Conservation (phyloP, 2,888 invertebrate genomes). For the Pemphredon lugubris region DNA sequence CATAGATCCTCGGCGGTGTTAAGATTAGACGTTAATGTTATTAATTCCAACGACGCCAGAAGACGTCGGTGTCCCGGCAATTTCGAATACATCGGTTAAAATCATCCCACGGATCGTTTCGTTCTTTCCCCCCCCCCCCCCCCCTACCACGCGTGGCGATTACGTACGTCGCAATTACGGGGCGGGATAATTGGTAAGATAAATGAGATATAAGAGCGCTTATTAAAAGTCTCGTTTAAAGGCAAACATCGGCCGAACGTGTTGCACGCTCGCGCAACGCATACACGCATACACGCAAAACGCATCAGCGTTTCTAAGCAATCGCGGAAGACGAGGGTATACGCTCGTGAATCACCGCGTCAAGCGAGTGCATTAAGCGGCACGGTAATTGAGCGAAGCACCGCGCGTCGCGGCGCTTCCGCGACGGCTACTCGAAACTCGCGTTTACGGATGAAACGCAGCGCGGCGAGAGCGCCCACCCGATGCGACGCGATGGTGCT, state of each 20-base stretch:
- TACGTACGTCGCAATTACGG: constrained; percentile 17
- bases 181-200: constrained; percentile 9
- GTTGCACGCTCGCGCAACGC: too few relatives aligned
- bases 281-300: background rate
- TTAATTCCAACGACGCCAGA: too few relatives aligned
- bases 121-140: too few relatives aligned
- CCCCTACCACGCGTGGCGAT: too few relatives aligned
- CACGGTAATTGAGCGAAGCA: constrained; percentile 49
- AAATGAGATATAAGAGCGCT: constrained; percentile 4
- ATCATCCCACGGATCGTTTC: too few relatives aligned
- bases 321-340: constrained; percentile 23
- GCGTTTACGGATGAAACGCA: constrained; percentile 17
- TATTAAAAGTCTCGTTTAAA: constrained; percentile 17
- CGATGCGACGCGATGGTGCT: constrained; percentile 39
- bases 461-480: constrained; percentile 32
- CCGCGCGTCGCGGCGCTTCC: constrained; percentile 42
- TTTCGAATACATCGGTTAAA: too few relatives aligned
- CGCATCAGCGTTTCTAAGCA: constrained; percentile 12
- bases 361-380: constrained; percentile 46
- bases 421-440: constrained; percentile 44
- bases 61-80: too few relatives aligned
- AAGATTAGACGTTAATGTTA: too few relatives aligned
- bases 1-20: too few relatives aligned
- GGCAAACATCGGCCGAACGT: too few relatives aligned
- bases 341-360: constrained; percentile 39